phyloP scores from a whole-genome alignment of 1,140 invertebrate species.

The Thalassaphorura encarpata region DNA sequence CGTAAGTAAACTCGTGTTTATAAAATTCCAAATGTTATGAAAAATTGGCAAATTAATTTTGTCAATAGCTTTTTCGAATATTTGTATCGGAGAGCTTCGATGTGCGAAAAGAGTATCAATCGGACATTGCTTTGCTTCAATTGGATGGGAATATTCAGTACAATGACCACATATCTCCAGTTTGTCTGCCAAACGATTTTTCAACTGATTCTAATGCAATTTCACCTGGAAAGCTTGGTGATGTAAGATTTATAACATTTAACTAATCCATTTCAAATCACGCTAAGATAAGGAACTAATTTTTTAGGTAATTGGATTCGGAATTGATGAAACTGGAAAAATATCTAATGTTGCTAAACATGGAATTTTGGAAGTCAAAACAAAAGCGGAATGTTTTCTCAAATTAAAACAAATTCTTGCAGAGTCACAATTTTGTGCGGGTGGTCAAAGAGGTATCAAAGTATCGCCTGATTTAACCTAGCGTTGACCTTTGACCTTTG shows the following conservation, averaged over 20 bases:
- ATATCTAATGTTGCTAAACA: not conserved
- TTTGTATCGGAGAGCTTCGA: not conserved
- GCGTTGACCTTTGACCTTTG: not conserved
- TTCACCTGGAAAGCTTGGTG: not conserved
- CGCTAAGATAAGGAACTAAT: not conserved
- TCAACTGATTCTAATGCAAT: not conserved
- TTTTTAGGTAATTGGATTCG: not conserved
- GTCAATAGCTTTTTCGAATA: not conserved
- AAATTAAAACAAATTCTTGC: not conserved
- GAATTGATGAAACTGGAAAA: not conserved
- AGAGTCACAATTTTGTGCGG: slow-evolving; percentile 1
- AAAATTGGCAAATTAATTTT: not conserved
- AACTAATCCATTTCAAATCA: not conserved
- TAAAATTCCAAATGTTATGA: too few relatives aligned
- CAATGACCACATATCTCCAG: not conserved
- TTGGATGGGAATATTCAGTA: not conserved
- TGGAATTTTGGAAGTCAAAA: not conserved
- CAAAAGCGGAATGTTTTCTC: not conserved
- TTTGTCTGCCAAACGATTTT: not conserved
- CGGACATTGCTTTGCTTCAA: not conserved
- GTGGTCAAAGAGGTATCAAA: not conserved
- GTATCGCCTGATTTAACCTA: not conserved
- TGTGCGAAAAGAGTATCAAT: not conserved
- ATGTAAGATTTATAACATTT: not conserved
- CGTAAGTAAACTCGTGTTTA: too few relatives aligned